Conservation (phyloP, 2,797 vertebrate species). For the Spinus olivaceus region DNA sequence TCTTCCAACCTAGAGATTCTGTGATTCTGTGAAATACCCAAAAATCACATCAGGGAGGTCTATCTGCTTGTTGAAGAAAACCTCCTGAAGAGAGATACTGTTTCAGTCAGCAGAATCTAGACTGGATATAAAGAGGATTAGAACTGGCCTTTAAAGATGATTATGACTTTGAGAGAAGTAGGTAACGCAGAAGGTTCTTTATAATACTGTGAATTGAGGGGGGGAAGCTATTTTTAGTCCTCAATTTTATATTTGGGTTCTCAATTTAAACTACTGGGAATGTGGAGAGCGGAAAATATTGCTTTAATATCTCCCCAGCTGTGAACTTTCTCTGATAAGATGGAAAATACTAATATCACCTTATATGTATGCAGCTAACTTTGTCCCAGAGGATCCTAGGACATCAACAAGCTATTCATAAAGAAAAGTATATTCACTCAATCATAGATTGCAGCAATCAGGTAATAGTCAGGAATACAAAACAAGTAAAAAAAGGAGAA, state of each 20-base stretch:
- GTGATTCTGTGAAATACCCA: neutral
- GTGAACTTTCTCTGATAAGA: constrained; percentile 31
- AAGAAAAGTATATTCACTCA: constrained; percentile 24
- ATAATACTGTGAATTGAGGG: neutral
- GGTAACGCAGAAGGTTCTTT: neutral
- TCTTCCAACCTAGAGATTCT: neutral
- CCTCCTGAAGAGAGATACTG: neutral
- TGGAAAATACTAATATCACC: constrained; percentile 45
- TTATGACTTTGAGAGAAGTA: neutral
- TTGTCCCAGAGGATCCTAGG: constrained; percentile 17
- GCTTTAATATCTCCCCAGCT: constrained; percentile 59
- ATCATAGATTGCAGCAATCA: neutral
- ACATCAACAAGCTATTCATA: constrained; percentile 16
- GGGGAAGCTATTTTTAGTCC: constrained; percentile 35
- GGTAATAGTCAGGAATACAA: neutral
- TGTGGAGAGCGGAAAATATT: constrained; percentile 43
- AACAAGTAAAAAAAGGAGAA: neutral
- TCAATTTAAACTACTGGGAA: constrained; percentile 33
- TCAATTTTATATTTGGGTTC: constrained; percentile 14
- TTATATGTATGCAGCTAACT: constrained; percentile 35
- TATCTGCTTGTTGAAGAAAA: neutral
- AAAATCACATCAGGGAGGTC: neutral
- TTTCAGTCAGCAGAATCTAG: neutral
- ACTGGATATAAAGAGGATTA: neutral
- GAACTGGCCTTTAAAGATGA: constrained; percentile 23